Conservation (phyloP, 2,113 vertebrate genomes). For the Micronycteris hirsuta region DNA sequence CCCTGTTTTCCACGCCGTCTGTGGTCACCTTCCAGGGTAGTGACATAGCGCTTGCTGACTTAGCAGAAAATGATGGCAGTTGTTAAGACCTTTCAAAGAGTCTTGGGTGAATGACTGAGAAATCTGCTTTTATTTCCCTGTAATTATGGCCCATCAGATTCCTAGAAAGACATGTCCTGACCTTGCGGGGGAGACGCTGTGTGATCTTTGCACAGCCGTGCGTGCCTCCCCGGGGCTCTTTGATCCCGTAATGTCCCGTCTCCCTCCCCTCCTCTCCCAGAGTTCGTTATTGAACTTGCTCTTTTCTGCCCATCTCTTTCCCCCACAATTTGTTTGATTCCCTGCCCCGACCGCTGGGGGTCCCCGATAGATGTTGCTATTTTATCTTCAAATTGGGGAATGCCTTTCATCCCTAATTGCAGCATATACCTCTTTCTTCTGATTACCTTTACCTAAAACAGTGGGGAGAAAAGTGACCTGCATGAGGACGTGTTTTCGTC, state of each 20-base stretch:
- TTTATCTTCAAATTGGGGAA: background rate
- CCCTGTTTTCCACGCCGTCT: background rate
- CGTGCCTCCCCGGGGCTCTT: background rate
- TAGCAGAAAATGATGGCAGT: background rate
- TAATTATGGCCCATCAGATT: background rate
- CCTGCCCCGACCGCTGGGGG: background rate
- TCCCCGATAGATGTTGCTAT: background rate
- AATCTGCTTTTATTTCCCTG: background rate
- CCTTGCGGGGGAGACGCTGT: background rate
- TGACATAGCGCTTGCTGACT: background rate
- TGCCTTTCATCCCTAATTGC: background rate
- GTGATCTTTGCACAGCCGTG: background rate
- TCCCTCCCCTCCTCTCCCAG: background rate
- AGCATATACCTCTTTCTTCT: background rate
- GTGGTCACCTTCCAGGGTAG: background rate
- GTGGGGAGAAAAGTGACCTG: background rate
- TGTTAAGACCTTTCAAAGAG: background rate
- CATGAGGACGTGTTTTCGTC: background rate
- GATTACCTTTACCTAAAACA: background rate
- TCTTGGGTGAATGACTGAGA: background rate
- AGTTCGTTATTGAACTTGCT: background rate
- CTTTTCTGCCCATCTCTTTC: background rate
- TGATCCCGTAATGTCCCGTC: background rate
- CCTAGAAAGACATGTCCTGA: background rate
- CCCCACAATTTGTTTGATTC: background rate